phyloP scores from a whole-genome alignment of 2,888 invertebrate genomes.

The Brenthis ino region DNA sequence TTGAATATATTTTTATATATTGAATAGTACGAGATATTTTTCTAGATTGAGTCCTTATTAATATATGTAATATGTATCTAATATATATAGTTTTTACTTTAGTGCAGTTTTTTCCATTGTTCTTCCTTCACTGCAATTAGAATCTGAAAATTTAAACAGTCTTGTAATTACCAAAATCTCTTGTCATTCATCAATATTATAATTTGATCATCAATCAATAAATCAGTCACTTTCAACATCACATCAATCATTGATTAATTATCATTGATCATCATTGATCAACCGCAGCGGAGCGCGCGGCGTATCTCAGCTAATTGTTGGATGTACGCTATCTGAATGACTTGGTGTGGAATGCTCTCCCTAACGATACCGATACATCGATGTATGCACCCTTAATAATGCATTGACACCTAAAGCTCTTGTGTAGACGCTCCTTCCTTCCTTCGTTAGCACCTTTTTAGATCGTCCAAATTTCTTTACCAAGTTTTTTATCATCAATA shows the following conservation, averaged over 20 bases:
- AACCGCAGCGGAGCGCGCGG: slow-evolving; percentile 75
- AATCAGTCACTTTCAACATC: slow-evolving; percentile 1
- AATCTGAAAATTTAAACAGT: background rate
- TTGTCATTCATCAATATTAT: background rate
- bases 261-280: slow-evolving; percentile 28
- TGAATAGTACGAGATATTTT: background rate
- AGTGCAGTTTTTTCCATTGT: slow-evolving; percentile 1
- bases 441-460: slow-evolving; percentile 81
- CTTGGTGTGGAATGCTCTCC: slow-evolving; percentile 76
- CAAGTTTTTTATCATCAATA: slow-evolving; percentile 63
- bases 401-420: slow-evolving; percentile 70
- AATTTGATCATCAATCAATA: background rate
- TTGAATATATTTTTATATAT: too few relatives aligned
- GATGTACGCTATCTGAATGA: slow-evolving; percentile 71
- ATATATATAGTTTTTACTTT: slow-evolving; percentile 8
- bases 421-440: slow-evolving; percentile 79
- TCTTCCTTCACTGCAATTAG: background rate
- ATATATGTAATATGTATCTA: slow-evolving; percentile 3
- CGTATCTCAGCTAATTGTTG: slow-evolving; percentile 59
- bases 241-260: background rate
- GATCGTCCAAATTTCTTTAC: slow-evolving; percentile 74
- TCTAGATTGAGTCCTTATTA: background rate
- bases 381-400: slow-evolving; percentile 75
- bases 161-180: background rate
- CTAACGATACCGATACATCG: slow-evolving; percentile 56